These are phyloP conservation scores for Caenorhabditis sinica DNA, from an alignment of 2,888 invertebrate genomes.

Conservation along the genomic window DNA sequence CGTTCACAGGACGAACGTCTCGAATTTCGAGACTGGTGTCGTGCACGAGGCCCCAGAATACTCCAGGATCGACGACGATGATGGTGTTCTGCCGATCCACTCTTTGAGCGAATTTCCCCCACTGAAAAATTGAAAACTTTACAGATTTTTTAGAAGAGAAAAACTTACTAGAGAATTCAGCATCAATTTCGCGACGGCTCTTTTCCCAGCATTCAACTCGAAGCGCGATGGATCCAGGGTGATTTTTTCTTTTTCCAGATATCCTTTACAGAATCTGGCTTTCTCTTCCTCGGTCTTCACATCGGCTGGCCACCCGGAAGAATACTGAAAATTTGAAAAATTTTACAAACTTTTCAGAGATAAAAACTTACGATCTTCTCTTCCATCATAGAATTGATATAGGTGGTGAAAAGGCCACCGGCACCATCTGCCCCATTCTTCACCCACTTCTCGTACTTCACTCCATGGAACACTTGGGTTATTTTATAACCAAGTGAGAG, in stretches of 20 bases:
- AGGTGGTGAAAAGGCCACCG: conserved; percentile 6
- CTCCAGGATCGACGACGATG: background rate
- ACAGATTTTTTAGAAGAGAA: background rate
- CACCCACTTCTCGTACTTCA: conserved; percentile 10
- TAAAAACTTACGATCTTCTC: conserved; percentile 12
- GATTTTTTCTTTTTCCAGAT: background rate
- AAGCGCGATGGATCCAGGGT: background rate
- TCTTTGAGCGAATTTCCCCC: conserved; percentile 7
- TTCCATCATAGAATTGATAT: too few relatives aligned
- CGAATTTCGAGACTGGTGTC: background rate
- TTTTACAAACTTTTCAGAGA: background rate
- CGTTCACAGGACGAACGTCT: conserved; percentile 1
- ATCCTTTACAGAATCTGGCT: background rate
- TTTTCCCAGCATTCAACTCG: background rate
- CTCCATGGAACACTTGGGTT: background rate
- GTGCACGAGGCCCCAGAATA: background rate
- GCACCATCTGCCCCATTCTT: background rate
- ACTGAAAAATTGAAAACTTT: background rate
- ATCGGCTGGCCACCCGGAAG: background rate
- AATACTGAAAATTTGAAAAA: background rate
- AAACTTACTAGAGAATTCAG: conserved; percentile 8
- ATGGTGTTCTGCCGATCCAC: background rate
- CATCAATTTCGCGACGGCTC: background rate
- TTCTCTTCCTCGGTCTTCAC: background rate
- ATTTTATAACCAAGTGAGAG: background rate